Evolutionary conservation across 1,140 invertebrate species (phyloP), one percentile per base, ranked within the genome.

Genomic region (Lordiphosa stackelbergi): DNA sequence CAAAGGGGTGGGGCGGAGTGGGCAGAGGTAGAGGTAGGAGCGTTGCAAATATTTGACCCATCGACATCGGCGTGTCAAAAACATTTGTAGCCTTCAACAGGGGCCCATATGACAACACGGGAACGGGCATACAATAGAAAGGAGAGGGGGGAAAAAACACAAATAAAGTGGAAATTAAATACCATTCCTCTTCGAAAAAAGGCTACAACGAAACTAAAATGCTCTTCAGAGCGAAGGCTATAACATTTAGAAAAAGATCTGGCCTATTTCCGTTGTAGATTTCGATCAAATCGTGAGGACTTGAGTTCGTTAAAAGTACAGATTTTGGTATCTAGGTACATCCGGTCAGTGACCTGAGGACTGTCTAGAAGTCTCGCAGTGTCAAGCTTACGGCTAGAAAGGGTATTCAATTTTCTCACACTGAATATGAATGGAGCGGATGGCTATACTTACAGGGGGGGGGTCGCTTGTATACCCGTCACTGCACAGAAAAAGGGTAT

Each of bases 61-160:
- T 73, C 70, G 71, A 75, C 55, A n/a, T 68, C 75, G 75, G 69
- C 75, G 75, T 81, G 75, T 79, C 75, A 79, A 64, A 75, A 79
- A 79, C 75, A 79, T 79, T 79, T 79, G 74, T 74, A 74, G 58
- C 74, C 69, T 59, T 69, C 74, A 70, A 63, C 72, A 63, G 61
- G 52, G 62, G 19, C 55, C 71, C 56, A 60, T 59, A 65, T 62
- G 66, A 48, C 66, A 48, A 31, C 4, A 24, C n/a, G 5, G 40
- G 49, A 11, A 13, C 22, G 48, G 48, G 16, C 31, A 46, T 34
- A 46, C 24, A 46, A 46, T 46, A 10, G 11, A 46, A 46, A 6
- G 8, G 3, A 31, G n/a, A 31, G 31, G 28, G 31, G 11, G 7
- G 9, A 11, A 45, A 12, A 45, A 66, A 46, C 52, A 68, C 55